A percentile compares a stretch with the other conserved stretches of the same genome.
These are phyloP conservation scores for Phyllotreta cruciferae DNA, from an alignment of 2,888 invertebrate species.

Conservation along the genomic window DNA sequence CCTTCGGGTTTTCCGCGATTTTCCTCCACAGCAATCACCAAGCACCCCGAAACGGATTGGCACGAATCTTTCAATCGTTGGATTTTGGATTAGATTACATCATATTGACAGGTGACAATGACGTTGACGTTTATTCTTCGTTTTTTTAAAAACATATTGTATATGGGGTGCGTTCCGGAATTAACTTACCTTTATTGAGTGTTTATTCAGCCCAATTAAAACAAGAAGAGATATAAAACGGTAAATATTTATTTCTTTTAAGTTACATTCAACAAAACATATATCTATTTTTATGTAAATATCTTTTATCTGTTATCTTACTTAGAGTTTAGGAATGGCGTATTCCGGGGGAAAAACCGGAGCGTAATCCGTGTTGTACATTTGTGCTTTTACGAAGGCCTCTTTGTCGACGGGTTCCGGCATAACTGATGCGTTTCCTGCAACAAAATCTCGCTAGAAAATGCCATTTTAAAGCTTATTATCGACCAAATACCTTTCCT, in stretches of 20 bases:
- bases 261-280: conserved; percentile 8
- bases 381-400: conserved; percentile 79
- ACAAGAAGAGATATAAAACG: too few species aligned
- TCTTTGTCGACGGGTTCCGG: conserved; percentile 79
- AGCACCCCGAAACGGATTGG: conserved; percentile 15
- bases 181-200: too few species aligned
- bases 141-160: too few species aligned
- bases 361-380: conserved; percentile 77
- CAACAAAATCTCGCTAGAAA: conserved; percentile 43
- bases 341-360: conserved; percentile 74
- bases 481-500: conserved; percentile 64
- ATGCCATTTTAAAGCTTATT: not conserved
- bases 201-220: too few species aligned
- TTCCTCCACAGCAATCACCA: conserved; percentile 19
- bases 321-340: conserved; percentile 61
- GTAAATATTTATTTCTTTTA: not conserved
- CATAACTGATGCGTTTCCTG: conserved; percentile 78
- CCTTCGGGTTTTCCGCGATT: conserved; percentile 5
- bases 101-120: conserved; percentile 14
- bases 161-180: too few species aligned
- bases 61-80: conserved; percentile 23
- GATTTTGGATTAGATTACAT: conserved; percentile 17
- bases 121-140: not conserved
- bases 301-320: conserved; percentile 7
- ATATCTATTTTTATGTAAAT: conserved; percentile 5